Percentiles rank a stretch among this genome's conserved stretches.
These are phyloP conservation scores for Bos indicus DNA, from an alignment of 2,113 vertebrate species.

Conservation along the genomic window DNA sequence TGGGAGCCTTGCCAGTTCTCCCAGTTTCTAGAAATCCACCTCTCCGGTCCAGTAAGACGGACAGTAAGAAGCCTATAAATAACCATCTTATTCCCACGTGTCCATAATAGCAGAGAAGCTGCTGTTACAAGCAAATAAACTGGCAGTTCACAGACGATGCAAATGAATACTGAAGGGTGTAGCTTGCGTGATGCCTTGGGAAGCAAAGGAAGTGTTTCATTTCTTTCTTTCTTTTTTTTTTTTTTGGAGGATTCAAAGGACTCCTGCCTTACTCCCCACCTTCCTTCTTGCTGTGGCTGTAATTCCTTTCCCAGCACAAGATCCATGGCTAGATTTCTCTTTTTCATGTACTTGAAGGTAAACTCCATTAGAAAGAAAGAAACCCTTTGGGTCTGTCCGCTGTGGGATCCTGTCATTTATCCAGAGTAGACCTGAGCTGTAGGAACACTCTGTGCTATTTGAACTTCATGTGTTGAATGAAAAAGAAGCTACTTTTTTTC, in stretches of 20 bases:
- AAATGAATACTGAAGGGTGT: background rate
- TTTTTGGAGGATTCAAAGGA: background rate
- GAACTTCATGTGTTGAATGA: background rate
- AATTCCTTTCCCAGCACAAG: background rate
- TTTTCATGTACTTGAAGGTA: background rate
- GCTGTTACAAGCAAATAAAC: background rate
- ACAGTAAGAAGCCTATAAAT: conserved; percentile 2
- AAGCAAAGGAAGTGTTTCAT: background rate
- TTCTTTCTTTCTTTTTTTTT: background rate
- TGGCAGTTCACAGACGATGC: background rate
- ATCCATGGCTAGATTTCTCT: background rate
- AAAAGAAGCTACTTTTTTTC: background rate
- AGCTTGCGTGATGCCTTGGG: background rate
- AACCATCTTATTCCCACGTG: background rate
- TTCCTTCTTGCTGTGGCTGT: background rate
- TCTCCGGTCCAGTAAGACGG: background rate
- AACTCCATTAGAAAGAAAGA: background rate
- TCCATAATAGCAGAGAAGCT: background rate
- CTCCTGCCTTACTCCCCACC: background rate
- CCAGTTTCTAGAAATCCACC: background rate
- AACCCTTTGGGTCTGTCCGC: background rate
- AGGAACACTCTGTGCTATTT: background rate
- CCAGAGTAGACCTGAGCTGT: background rate
- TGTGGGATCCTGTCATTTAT: background rate
- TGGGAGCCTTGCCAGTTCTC: background rate